Evolutionary conservation across 2,113 vertebrate genomes (phyloP), one percentile per base, ranked within the genome.

Genomic region (Prionailurus viverrinus): DNA sequence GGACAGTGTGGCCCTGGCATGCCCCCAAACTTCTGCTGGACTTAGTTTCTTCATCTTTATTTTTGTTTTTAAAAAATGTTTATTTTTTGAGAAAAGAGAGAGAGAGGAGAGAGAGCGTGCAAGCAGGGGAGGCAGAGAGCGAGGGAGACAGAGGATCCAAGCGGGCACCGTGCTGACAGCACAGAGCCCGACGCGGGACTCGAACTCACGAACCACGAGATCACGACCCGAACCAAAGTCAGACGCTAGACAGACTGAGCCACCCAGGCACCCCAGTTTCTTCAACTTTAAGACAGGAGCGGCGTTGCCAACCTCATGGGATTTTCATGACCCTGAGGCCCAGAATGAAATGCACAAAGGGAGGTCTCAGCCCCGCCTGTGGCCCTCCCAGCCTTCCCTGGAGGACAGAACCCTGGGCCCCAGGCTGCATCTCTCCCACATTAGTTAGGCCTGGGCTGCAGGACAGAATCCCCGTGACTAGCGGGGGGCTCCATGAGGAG

Each of bases 401-500:
- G 69, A 7, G 4, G 53, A 41, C 6, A 14, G 61, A 88, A 58
- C 8, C 41, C 16, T 8, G 15, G 73, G 51, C 14, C 19, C 16
- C 19, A 7, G 0, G 5, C 5, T 14, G 12, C 23, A n/a, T 61
- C 27, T 84, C n/a, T 21, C 33, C 15, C 48, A 14, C 5, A 5
- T 3, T 19, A 25, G 84, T 51, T 36, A 33, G 68, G 9, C 25
- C 33, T 2, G 3, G 29, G 66, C 48, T 74, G 11, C 19, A 51
- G 45, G 63, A 53, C 14, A 69, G 79, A 82, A 23, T 29, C 21
- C 65, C 58, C 1, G 7, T 1, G 21, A 23, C 27, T 0, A 15
- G 21, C 45, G 1, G 0, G 0, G 15, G 53, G 27, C 66, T 31
- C 27, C 0, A 0, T 0, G 3, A 31, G 48, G 41, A 14, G 33